phyloP scores from a whole-genome alignment of 2,888 invertebrate genomes.

The Plagodis pulveraria region DNA sequence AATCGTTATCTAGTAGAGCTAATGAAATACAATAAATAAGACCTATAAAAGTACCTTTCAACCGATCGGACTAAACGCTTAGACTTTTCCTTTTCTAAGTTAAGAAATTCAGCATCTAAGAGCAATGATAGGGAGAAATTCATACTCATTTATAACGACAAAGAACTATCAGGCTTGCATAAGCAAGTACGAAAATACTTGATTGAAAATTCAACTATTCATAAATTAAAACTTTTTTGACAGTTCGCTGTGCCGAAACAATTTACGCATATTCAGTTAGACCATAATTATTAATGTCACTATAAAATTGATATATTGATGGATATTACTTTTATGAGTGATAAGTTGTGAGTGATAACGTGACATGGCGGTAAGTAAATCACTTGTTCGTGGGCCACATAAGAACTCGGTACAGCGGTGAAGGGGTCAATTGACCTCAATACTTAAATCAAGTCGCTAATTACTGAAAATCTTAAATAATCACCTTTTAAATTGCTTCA shows the following conservation, averaged over 20 bases:
- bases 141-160: conserved; percentile 5
- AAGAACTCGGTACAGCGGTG: conserved; percentile 10
- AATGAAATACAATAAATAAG: conserved; percentile 30
- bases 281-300: conserved; percentile 34
- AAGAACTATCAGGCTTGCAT: conserved; percentile 2
- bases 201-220: conserved; percentile 20
- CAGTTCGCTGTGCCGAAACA: conserved; percentile 33
- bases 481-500: conserved; percentile 17
- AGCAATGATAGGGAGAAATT: background rate
- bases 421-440: conserved; percentile 37
- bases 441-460: conserved; percentile 39
- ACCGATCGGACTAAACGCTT: background rate
- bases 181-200: conserved; percentile 6
- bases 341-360: conserved; percentile 32
- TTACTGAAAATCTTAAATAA: conserved; percentile 35
- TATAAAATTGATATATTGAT: conserved; percentile 42
- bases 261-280: conserved; percentile 34
- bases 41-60: conserved; percentile 5
- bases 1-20: conserved; percentile 23
- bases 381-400: conserved; percentile 8
- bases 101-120: too few relatives aligned
- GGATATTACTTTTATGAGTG: conserved; percentile 36
- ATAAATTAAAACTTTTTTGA: conserved; percentile 36
- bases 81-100: background rate
- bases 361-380: conserved; percentile 31